Evolutionary conservation across 2,113 vertebrate genomes (phyloP), one percentile per base, ranked within the genome.

Genomic region (Jaculus jaculus): DNA sequence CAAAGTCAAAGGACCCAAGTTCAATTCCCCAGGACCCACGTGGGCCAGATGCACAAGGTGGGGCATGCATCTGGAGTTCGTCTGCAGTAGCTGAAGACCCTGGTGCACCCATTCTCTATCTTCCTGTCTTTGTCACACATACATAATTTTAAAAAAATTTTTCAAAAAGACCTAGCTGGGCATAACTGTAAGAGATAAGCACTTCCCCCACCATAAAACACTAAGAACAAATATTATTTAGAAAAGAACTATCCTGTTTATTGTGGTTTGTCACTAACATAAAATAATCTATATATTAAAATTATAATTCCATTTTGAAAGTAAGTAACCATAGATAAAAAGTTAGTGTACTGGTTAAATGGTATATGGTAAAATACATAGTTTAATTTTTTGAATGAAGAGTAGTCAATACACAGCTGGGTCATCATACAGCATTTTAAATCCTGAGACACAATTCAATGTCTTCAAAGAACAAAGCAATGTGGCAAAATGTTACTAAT

Each of bases 221-320:
- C 21, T n/a, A 21, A 24, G 84, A 47, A 42, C 42, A 79, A 73
- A 69, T 20, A 47, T 17, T 73, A 32, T 37, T 72, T 80, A 88
- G 18, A 83, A 65, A 79, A 80, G 0, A 66, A 78, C 61, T n/a
- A n/a, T 68, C 3, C 42, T 75, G 37, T 91, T 82, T 39, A 91
- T 16, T 77, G 26, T 63, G 30, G 69, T 47, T 61, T 68, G 47
- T 87, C 78, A 84, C 66, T 90, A 66, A 82, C 47, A 74, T 65
- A 78, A 93, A 89, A 95, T 66, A 16, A 94, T 39, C 51, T 72
- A 71, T 65, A 66, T 75, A 60, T 21, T 83, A 83, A 82, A 82
- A 73, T 54, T 84, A 30, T 39, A 93, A 81, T 63, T 82, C 87
- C 83, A 75, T 78, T 5, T 63, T 58, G 34, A 89, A 90, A 92